Conservation (phyloP, 2,797 vertebrate genomes). For the Chiloscyllium punctatum region DNA sequence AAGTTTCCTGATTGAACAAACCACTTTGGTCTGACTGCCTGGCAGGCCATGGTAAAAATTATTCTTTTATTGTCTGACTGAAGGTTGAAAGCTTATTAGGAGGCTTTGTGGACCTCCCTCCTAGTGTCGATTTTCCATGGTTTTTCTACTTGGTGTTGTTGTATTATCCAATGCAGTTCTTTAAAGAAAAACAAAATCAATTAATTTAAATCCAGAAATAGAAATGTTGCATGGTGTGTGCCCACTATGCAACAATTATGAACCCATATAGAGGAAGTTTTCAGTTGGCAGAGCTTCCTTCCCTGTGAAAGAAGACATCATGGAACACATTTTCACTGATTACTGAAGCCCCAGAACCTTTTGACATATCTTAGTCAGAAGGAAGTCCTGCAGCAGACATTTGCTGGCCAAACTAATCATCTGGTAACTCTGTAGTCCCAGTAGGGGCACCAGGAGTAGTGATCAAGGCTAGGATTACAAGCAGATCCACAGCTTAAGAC, state of each 20-base stretch:
- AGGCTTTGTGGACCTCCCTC: not conserved
- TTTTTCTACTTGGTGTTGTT: not conserved
- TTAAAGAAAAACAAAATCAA: not conserved
- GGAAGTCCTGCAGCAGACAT: too few relatives aligned
- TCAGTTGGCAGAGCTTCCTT: too few relatives aligned
- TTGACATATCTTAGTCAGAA: too few relatives aligned
- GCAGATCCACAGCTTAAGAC: too few relatives aligned
- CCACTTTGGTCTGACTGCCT: not conserved
- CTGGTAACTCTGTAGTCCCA: too few relatives aligned
- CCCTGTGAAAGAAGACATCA: too few relatives aligned
- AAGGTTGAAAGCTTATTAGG: not conserved
- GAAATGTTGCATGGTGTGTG: not conserved
- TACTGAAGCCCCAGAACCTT: too few relatives aligned
- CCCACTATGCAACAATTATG: not conserved
- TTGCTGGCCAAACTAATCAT: too few relatives aligned
- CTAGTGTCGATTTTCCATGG: not conserved
- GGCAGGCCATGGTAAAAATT: not conserved
- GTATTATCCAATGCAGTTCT: not conserved
- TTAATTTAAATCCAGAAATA: not conserved
- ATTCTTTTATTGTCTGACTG: not conserved
- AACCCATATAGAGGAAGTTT: not conserved
- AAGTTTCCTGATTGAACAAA: not conserved
- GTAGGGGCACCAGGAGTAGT: too few relatives aligned
- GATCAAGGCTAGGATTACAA: too few relatives aligned
- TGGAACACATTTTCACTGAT: too few relatives aligned